A percentile compares a stretch with the other conserved stretches of the same genome.
Evolutionary conservation across 2,888 invertebrate genomes (phyloP).

Genomic region (Sarcophaga carnaria): DNA sequence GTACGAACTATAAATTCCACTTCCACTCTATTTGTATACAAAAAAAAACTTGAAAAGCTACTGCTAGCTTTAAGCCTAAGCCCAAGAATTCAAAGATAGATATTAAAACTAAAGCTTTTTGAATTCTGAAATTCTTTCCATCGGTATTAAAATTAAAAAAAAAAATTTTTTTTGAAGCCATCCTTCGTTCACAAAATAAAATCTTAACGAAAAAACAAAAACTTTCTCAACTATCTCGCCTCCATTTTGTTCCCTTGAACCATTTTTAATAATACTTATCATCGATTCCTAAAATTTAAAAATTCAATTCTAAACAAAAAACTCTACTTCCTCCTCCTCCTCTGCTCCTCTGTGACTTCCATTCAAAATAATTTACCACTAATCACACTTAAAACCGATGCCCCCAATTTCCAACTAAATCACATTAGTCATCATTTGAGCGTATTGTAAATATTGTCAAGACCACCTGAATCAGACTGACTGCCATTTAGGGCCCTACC

Average conservation of each 20-base stretch:
- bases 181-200: not conserved
- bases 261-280: slow-evolving; percentile 15
- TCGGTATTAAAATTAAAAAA: not conserved
- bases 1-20: not conserved
- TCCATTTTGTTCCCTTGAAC: slow-evolving; percentile 58
- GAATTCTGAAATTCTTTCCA: not conserved
- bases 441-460: slow-evolving; percentile 82
- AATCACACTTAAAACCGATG: slow-evolving; percentile 73
- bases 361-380: slow-evolving; percentile 74
- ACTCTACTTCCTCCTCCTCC: not conserved
- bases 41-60: not conserved
- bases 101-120: too few relatives aligned
- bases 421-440: slow-evolving; percentile 81
- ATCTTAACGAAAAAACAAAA: too few relatives aligned
- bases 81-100: too few relatives aligned
- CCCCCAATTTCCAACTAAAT: slow-evolving; percentile 79
- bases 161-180: not conserved
- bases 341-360: not conserved
- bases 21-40: not conserved
- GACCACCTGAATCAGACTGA: slow-evolving; percentile 66
- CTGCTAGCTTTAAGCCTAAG: not conserved
- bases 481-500: slow-evolving; percentile 57
- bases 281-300: slow-evolving; percentile 19
- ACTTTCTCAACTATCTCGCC: too few relatives aligned
- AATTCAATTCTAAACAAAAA: slow-evolving; percentile 22